Base-by-base conservation (phyloP, 2,888 invertebrate species). In the Thysanoteuthis rhombus region DNA sequence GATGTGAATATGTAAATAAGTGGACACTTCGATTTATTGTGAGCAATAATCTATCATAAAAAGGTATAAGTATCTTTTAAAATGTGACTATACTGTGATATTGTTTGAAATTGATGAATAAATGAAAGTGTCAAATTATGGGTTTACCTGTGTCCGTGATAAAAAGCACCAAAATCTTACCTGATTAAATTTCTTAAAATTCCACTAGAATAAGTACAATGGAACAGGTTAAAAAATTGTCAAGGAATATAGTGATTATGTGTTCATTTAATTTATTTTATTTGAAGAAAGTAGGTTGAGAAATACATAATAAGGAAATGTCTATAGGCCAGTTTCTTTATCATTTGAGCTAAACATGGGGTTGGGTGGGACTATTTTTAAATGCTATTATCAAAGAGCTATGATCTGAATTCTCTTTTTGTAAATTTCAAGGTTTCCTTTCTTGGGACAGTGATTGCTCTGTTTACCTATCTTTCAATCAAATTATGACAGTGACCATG, bases 111-210 rank as follows among this genome's bases (percentile, higher is more conserved):
- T 36, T 25, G 25, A 32, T 25, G 8, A 6, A 58, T 58, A 4
- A 58, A n/a, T n/a, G n/a, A n/a, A n/a, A n/a, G n/a, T n/a, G n/a
- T n/a, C n/a, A n/a, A n/a, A 36, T 10, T 75, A 12, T 16, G 10
- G 19, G n/a, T 2, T n/a, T 75, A 75, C 75, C 75, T 75, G 75
- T 75, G n/a, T 36, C 2, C 75, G 36, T n/a, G 75, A 16, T n/a
- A 75, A 75, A n/a, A 75, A 58, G 36, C n/a, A 75, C 75, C n/a
- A 12, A 75, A 92, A 92, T 40, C 92, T 92, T 92, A 92, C 92
- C 92, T 92, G 40, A 32, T 40, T 92, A 92, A 92, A 92, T 42
- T 92, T 92, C 92, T 40, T 92, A 92, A 92, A 92, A 32, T 92
- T 92, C 92, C 92, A 92, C 92, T 92, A 92, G 4, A 45, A 92